phyloP scores from a whole-genome alignment of 2,888 invertebrate species.

The Subacronicta megacephala region DNA sequence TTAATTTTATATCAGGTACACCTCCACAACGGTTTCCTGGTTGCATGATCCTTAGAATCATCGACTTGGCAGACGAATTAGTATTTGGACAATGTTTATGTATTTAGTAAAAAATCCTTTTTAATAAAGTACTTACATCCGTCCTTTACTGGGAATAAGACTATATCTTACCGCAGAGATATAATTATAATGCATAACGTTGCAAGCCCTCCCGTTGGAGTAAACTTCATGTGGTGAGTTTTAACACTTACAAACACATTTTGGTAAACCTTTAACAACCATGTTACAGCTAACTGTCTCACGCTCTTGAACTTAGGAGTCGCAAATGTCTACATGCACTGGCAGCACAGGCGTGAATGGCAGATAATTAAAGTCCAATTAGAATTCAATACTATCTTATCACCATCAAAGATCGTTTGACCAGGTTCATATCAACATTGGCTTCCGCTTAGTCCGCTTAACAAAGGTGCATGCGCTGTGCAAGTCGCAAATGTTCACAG shows the following conservation, averaged over 20 bases:
- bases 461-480: not conserved
- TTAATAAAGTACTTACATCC: not conserved
- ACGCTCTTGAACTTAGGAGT: not conserved
- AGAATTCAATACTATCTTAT: not conserved
- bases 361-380: not conserved
- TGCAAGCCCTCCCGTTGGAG: constrained; percentile 44
- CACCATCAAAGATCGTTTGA: too few species aligned
- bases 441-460: not conserved
- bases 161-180: not conserved
- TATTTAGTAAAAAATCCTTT: too few species aligned
- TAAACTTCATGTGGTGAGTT: constrained; percentile 44
- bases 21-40: not conserved
- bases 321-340: too few species aligned
- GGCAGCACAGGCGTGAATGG: too few species aligned
- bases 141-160: not conserved
- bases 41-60: too few species aligned
- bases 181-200: constrained; percentile 26
- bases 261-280: not conserved
- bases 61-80: too few species aligned
- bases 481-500: not conserved
- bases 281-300: not conserved
- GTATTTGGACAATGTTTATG: not conserved
- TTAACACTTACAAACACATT: constrained; percentile 5
- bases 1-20: not conserved
- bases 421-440: not conserved